phyloP scores from a whole-genome alignment of 1,140 invertebrate genomes.

The Antheraea pernyi region DNA sequence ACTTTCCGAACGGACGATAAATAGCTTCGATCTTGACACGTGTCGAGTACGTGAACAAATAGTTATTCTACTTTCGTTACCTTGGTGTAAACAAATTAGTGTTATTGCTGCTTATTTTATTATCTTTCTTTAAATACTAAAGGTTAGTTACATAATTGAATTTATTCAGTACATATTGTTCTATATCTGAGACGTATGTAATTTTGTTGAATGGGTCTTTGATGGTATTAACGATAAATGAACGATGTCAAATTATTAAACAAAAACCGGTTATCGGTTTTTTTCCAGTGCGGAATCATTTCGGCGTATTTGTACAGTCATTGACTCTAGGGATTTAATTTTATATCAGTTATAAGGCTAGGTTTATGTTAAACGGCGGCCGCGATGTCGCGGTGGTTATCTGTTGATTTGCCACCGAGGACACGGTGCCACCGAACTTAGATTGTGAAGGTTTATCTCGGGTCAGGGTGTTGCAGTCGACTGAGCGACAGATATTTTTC shows the following conservation, averaged over 20 bases:
- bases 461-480: conserved; percentile 41
- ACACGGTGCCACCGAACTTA: conserved; percentile 39
- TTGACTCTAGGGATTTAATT: conserved; percentile 18
- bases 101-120: neutral
- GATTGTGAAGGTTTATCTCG: conserved; percentile 56
- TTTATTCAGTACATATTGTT: neutral
- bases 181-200: neutral
- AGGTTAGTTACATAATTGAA: neutral
- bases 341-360: conserved; percentile 6
- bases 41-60: conserved; percentile 25
- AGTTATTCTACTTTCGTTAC: conserved; percentile 26
- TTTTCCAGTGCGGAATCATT: neutral
- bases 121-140: neutral
- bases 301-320: conserved; percentile 11
- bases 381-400: conserved; percentile 21
- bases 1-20: conserved; percentile 40
- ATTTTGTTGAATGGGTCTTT: neutral
- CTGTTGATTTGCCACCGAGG: conserved; percentile 36
- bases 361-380: conserved; percentile 11
- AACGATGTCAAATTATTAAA: neutral
- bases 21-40: conserved; percentile 31
- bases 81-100: conserved; percentile 9
- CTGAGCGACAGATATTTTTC: conserved; percentile 20
- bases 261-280: neutral
- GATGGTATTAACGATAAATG: neutral